Base-by-base conservation (phyloP, 1,140 invertebrate genomes). In the Tetramorium simillimum region DNA sequence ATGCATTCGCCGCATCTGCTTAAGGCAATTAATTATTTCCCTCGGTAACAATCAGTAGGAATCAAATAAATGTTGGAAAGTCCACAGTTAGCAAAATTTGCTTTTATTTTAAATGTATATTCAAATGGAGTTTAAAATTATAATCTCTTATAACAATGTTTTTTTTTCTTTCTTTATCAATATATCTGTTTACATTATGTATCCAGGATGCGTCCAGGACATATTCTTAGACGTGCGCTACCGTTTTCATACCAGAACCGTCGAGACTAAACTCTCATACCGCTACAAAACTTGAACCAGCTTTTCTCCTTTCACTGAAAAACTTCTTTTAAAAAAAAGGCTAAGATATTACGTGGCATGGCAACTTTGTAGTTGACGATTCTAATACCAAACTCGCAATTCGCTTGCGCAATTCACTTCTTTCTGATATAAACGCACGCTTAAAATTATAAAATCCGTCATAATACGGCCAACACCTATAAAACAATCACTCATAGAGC, bases 71-170 rank as follows among this genome's bases (percentile, higher is more conserved):
- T 53, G 2, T 53, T 6, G 33, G 10, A 67, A 56, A 81, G 4
- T 12, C 21, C 33, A 33, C n/a, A 14, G 1, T 7, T 56, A 69
- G 63, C 63, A 70, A 81, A 81, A 67, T 58, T 14, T 81, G 63
- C 77, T 53, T 70, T 81, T 81, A 70, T 81, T 81, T 81, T 81
- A 24, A 56, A 40, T 21, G 4, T 81, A 69, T 69, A 81, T 18
- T 69, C 16, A 70, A 80, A 80, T 40, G 7, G 21, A 81, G 14
- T 43, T 33, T 81, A 69, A 43, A 40, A 81, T 53, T 43, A 67
- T 43, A 10, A 16, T 43, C 21, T 56, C 5, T 40, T 33, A 18
- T 21, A 56, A 81, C 49, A 53, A 81, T 37, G 37, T n/a, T 33
- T 33, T 33, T 33, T 33, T 33, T 33, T 33, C 33, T 33, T 33